Evolutionary conservation across 2,797 vertebrate species (phyloP).

Genomic region (Nothura maculosa): DNA sequence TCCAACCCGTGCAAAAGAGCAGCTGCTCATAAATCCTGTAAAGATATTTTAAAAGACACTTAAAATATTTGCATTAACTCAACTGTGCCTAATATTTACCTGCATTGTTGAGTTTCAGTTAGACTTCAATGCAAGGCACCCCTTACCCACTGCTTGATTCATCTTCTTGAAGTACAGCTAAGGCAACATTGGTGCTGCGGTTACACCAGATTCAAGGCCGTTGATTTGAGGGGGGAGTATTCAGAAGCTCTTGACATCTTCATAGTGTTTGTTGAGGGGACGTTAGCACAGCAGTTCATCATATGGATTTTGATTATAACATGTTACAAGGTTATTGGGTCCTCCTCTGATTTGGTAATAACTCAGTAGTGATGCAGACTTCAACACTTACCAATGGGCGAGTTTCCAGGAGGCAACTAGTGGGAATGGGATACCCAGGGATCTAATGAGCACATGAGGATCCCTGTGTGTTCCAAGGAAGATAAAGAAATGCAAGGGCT

Average conservation of each 20-base stretch:
- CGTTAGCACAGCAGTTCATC: not conserved
- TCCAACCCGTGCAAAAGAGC: not conserved
- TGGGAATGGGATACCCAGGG: not conserved
- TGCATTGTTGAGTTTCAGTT: conserved; percentile 32
- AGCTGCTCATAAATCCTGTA: conserved; percentile 35
- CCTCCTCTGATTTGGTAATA: not conserved
- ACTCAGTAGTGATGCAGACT: not conserved
- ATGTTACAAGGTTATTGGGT: not conserved
- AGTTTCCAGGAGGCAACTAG: not conserved
- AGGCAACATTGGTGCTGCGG: conserved; percentile 12
- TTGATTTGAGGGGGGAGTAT: conserved; percentile 28
- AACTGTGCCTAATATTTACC: conserved; percentile 12
- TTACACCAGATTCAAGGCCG: conserved; percentile 1
- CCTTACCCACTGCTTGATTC: conserved; percentile 41
- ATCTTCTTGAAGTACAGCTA: conserved; percentile 17
- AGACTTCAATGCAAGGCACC: not conserved
- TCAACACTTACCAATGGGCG: not conserved
- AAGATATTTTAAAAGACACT: conserved; percentile 62
- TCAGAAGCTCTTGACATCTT: conserved; percentile 20
- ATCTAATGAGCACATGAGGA: accelerated
- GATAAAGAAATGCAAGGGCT: not conserved
- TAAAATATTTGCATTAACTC: conserved; percentile 33
- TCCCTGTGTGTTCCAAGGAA: not conserved
- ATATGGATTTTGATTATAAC: not conserved
- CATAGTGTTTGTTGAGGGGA: conserved; percentile 19